These are phyloP conservation scores for Epiblema foenella DNA, from an alignment of 2,888 invertebrate species.

Conservation along the genomic window DNA sequence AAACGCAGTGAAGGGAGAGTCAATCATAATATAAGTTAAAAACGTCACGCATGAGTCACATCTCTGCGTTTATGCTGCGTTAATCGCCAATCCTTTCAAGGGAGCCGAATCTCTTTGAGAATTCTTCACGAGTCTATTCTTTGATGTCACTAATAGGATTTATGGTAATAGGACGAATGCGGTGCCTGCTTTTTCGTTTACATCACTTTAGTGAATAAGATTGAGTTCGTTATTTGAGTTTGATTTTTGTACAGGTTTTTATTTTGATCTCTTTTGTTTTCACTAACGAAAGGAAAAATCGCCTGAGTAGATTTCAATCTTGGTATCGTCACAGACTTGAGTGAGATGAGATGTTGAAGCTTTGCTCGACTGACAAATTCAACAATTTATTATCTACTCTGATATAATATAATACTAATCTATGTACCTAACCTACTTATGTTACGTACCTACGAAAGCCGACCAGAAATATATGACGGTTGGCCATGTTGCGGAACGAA, in stretches of 20 bases:
- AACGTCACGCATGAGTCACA: no score
- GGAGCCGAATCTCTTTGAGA: slow-evolving; percentile 20
- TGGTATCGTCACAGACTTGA: background rate
- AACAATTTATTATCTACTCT: background rate
- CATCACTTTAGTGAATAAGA: background rate
- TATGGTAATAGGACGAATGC: slow-evolving; percentile 21
- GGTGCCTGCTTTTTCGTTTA: slow-evolving; percentile 1
- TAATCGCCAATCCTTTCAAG: slow-evolving; percentile 22
- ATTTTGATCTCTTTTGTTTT: background rate
- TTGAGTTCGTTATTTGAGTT: slow-evolving; percentile 9
- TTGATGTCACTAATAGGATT: slow-evolving; percentile 35
- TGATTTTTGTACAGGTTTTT: background rate
- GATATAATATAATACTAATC: no score
- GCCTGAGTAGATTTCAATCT: background rate
- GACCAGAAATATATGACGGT: no score
- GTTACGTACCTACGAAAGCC: no score
- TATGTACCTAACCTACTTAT: no score
- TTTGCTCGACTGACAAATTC: background rate
- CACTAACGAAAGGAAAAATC: background rate
- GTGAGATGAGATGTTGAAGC: background rate
- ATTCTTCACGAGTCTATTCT: slow-evolving; percentile 29
- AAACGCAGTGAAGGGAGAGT: no score
- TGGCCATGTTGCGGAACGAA: no score
- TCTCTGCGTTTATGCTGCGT: no score
- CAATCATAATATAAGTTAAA: no score